phyloP scores from a whole-genome alignment of 2,113 vertebrate species.

The Ailurus styani region DNA sequence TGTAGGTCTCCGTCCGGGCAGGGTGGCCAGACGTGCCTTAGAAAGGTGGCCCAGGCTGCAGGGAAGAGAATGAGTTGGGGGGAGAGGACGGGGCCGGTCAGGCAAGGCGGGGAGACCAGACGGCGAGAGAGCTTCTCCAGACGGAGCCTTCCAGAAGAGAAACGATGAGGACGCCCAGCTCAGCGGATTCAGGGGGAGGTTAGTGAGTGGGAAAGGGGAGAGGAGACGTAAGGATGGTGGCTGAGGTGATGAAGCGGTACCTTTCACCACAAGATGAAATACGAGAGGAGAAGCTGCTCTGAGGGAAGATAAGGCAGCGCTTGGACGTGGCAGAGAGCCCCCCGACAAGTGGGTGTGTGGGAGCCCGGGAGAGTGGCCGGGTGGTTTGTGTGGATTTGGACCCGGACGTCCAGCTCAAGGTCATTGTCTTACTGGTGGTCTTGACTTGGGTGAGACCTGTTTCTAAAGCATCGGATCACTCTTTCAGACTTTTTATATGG shows the following conservation, averaged over 20 bases:
- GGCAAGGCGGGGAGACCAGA: neutral
- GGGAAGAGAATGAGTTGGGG: neutral
- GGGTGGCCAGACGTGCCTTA: accelerated
- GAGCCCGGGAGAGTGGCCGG: neutral
- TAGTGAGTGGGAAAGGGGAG: no score
- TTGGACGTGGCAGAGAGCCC: accelerated
- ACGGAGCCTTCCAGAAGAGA: neutral
- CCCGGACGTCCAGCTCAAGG: neutral
- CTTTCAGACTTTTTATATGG: neutral
- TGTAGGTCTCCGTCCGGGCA: neutral
- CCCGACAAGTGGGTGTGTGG: accelerated
- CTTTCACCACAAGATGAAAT: neutral
- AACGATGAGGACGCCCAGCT: accelerated
- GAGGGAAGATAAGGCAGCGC: no score
- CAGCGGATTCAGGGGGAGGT: neutral
- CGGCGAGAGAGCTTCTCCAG: neutral
- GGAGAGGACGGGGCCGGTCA: accelerated
- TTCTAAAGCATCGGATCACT: neutral
- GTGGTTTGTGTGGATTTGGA: accelerated
- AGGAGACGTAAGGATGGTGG: neutral
- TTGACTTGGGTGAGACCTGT: neutral
- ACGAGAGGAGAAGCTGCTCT: neutral
- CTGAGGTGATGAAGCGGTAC: neutral
- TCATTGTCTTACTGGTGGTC: neutral
- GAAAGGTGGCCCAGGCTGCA: neutral